Evolutionary conservation across 2,888 invertebrate species (phyloP).

Genomic region (Aromia moschata): DNA sequence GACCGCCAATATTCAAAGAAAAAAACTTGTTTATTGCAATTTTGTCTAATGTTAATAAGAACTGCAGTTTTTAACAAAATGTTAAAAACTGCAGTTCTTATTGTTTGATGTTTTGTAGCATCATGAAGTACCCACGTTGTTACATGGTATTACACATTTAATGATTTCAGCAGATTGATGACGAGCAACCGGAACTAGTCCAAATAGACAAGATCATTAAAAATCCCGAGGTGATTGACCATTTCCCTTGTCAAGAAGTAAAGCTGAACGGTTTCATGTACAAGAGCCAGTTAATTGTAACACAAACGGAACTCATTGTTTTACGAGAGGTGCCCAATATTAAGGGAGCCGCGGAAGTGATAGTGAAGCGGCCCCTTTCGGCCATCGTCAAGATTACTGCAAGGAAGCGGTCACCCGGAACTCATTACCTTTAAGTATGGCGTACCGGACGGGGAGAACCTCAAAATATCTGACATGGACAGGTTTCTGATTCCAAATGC

Average conservation of each 20-base stretch:
- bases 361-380: slow-evolving; percentile 86
- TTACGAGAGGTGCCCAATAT: slow-evolving; percentile 81
- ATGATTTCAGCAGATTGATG: slow-evolving; percentile 61
- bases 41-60: too few species aligned
- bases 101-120: too few species aligned
- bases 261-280: slow-evolving; percentile 88
- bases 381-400: slow-evolving; percentile 97
- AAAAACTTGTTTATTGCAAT: too few species aligned
- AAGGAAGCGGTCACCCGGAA: slow-evolving; percentile 93
- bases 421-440: slow-evolving; percentile 98
- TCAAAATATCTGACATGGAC: slow-evolving; percentile 89
- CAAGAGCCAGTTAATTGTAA: slow-evolving; percentile 88
- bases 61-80: too few species aligned
- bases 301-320: slow-evolving; percentile 85
- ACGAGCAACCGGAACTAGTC: slow-evolving; percentile 81
- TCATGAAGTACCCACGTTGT: too few species aligned
- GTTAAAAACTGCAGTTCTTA: too few species aligned
- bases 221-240: slow-evolving; percentile 83
- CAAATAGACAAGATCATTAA: slow-evolving; percentile 83
- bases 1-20: too few species aligned
- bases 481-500: slow-evolving; percentile 92
- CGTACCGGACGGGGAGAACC: slow-evolving; percentile 79
- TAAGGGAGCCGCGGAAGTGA: slow-evolving; percentile 83
- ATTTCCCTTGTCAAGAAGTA: slow-evolving; percentile 93
- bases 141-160: too few species aligned